Base-by-base conservation (phyloP, 2,797 vertebrate species). In the Peromyscus eremicus region DNA sequence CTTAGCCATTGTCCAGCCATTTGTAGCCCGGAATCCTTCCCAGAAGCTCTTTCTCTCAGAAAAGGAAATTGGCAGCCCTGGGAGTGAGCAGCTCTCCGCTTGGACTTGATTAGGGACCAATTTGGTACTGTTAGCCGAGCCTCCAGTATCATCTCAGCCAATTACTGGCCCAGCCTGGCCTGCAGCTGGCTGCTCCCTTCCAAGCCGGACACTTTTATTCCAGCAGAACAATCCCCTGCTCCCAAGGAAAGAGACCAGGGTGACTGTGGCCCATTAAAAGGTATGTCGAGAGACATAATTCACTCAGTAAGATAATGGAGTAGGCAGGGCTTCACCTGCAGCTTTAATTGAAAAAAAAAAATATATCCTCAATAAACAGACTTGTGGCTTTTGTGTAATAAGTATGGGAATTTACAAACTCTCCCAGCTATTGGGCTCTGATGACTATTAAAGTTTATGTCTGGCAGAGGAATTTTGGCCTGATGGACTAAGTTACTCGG, bases 401-500 rank as follows among this genome's bases (percentile, higher is more conserved):
- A 98, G 97, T 98, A 98, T 98, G 97, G 97, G 98, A 98, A 98
- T 98, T 98, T 98, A 98, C 98, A 98, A 98, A 98, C 98, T 98
- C 98, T 98, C 98, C 96, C 97, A 90, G 97, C 97, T 98, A 97
- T 89, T 97, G 96, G 98, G 97, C 98, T 99, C 98, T 98, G 98
- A 97, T 98, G 98, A 97, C 98, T 98, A 98, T 98, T 98, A 98
- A 98, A 98, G 97, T 98, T 98, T 93, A 60, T 80, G 95, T 98
- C 98, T 99, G 98, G 98, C 97, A 98, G 91, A 97, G 96, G 97
- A 98, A 98, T 98, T 97, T 98, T 94, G 97, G 97, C 98, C 97
- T 98, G 98, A 97, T 97, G 96, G 86, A 97, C 97, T 2, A 96
- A 98, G 97, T 97, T 98, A 82, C 66, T 98, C 96, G 66, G 97